Evolutionary conservation across 2,113 vertebrate species (phyloP).

Genomic region (Chitala chitala): DNA sequence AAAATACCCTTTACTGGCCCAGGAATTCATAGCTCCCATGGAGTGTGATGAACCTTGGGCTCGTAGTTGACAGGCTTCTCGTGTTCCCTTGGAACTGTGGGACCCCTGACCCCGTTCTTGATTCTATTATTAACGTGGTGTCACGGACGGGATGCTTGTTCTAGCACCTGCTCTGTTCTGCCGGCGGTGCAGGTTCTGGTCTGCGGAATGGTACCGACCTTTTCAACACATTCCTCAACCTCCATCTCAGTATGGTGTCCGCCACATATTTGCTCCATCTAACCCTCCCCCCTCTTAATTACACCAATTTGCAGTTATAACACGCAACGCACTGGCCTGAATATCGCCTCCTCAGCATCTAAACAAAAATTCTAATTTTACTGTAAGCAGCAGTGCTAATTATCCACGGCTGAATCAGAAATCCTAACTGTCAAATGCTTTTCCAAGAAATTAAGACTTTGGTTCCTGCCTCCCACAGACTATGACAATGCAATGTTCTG

Average conservation of each 20-base stretch:
- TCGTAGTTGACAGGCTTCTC: neutral
- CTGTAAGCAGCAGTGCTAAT: neutral
- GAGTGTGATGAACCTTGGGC: neutral
- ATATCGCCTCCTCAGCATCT: too few relatives aligned
- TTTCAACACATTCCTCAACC: too few relatives aligned
- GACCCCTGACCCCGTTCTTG: neutral
- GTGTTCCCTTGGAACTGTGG: neutral
- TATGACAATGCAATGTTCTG: neutral
- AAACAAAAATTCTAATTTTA: neutral
- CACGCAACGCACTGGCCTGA: too few relatives aligned
- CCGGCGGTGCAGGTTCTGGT: neutral
- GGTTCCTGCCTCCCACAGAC: neutral
- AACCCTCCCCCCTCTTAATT: too few relatives aligned
- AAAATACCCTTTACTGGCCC: neutral
- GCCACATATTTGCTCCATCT: too few relatives aligned
- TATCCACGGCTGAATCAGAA: neutral
- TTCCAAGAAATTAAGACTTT: neutral
- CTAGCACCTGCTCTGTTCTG: neutral
- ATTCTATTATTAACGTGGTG: neutral
- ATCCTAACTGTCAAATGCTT: neutral
- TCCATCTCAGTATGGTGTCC: too few relatives aligned
- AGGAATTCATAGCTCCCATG: neutral
- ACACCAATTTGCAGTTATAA: too few relatives aligned
- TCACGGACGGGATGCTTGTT: neutral
- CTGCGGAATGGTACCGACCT: too few relatives aligned